phyloP scores from a whole-genome alignment of 2,888 invertebrate species.

The Melanargia galathea region DNA sequence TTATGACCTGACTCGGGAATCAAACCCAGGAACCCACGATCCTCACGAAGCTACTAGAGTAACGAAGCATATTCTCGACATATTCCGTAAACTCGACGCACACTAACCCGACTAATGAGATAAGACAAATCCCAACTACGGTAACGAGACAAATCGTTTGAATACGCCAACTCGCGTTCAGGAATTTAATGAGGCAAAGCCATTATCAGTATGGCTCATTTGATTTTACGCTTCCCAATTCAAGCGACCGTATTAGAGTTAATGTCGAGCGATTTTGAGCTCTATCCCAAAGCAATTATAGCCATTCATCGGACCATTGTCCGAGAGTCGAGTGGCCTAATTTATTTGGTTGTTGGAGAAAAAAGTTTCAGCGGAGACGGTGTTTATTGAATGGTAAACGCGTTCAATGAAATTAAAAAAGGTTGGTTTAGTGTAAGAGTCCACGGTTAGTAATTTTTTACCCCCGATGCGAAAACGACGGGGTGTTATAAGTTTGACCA shows the following conservation, averaged over 20 bases:
- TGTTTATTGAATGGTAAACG: slow-evolving; percentile 29
- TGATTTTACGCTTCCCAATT: slow-evolving; percentile 65
- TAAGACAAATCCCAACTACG: slow-evolving; percentile 17
- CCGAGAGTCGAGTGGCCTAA: slow-evolving; percentile 3
- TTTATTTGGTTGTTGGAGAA: slow-evolving; percentile 14
- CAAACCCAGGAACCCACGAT: no score
- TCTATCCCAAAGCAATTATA: slow-evolving; percentile 41
- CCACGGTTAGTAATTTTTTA: slow-evolving; percentile 32
- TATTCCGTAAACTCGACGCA: neutral
- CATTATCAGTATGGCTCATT: slow-evolving; percentile 69
- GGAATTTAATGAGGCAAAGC: slow-evolving; percentile 62
- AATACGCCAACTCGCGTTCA: slow-evolving; percentile 45
- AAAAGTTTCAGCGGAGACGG: slow-evolving; percentile 17
- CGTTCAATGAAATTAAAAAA: slow-evolving; percentile 26
- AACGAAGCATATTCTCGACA: no score
- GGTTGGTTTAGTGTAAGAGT: slow-evolving; percentile 12
- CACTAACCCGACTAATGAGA: slow-evolving; percentile 12
- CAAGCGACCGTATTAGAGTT: slow-evolving; percentile 50
- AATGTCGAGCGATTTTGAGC: slow-evolving; percentile 58
- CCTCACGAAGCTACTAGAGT: no score
- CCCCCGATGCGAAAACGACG: no score
- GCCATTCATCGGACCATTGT: slow-evolving; percentile 6
- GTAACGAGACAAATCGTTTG: slow-evolving; percentile 34
- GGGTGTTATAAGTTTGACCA: no score
- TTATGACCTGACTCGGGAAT: no score